These are phyloP conservation scores for Caenorhabditis doughertyi DNA, from an alignment of 2,888 invertebrate species.

Conservation along the genomic window DNA sequence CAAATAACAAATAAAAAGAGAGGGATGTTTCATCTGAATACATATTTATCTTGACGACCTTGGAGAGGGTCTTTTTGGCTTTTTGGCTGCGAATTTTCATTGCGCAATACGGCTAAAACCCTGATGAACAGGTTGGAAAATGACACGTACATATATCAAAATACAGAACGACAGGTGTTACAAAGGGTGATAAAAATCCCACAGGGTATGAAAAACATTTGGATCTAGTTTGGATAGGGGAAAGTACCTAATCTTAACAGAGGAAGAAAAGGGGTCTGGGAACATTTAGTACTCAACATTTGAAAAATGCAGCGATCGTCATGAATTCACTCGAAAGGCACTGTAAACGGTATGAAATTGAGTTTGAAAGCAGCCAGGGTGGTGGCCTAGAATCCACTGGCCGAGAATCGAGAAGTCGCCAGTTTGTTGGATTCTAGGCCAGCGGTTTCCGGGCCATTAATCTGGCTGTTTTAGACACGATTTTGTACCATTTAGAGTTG, in stretches of 20 bases:
- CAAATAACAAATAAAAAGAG: conserved; percentile 19
- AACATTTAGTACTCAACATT: no score
- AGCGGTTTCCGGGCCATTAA: no score
- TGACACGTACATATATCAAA: conserved; percentile 11
- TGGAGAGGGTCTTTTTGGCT: neutral
- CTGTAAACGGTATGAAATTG: no score
- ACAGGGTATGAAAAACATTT: neutral
- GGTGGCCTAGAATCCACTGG: no score
- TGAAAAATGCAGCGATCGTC: no score
- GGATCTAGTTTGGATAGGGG: conserved; percentile 36
- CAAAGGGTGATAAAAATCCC: conserved; percentile 22
- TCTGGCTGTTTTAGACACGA: no score
- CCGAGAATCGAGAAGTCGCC: no score
- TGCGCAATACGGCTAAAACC: conserved; percentile 20
- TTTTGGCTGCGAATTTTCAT: conserved; percentile 1
- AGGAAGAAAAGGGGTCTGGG: no score
- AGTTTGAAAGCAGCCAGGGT: no score
- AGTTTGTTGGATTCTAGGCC: no score
- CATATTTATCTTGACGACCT: conserved; percentile 18
- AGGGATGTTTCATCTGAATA: neutral
- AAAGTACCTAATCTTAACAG: neutral
- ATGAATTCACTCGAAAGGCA: no score
- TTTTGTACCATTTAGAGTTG: no score
- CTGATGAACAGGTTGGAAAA: neutral
- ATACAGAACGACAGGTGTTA: conserved; percentile 9